Evolutionary conservation across 2,888 invertebrate species (phyloP), one percentile per base, ranked within the genome.

Genomic region (Apamea monoglypha): DNA sequence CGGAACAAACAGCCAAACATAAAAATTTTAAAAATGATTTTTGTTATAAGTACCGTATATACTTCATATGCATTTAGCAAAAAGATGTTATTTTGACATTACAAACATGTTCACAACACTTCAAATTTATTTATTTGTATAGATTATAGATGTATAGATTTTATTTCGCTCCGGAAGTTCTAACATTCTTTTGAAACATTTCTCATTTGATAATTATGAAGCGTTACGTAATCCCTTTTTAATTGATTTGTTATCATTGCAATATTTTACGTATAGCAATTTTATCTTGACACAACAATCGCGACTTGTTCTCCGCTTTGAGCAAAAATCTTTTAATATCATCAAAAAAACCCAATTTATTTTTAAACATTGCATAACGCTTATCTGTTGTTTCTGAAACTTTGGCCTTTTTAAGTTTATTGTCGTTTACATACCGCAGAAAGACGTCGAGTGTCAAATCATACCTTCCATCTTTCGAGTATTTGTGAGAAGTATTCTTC

Each of bases 181-280:
- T 72, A 59, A 40, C 36, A 84, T 82, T 80, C 71, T 40, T n/a
- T 67, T 68, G 0, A n/a, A 25, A 80, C 16, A 21, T 71, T 67
- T 61, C 53, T 53, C 25, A 4, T 50, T 80, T 70, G 68, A 83
- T 80, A 40, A 56, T 32, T 47, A 59, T 40, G 29, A 40, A 78
- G 25, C 21, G 5, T 78, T 83, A 40, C 29, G n/a, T 78, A 59
- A 83, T 69, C 2, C 14, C 18, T 59, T 61, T 29, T 68, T 8
- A 3, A 68, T 12, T 47, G 29, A 63, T n/a, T 63, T 40, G 12
- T 29, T 68, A 69, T 69, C n/a, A 32, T 1, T 1, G n/a, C n/a
- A 59, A 47, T 61, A 2, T 56, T 50, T 66, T 76, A 61, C 16
- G 1, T 29, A 29, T 61, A 47, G 16, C 16, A 47, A 47, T 16